Base-by-base conservation (phyloP, 1,140 invertebrate genomes). In the Aphaenogaster floridana region DNA sequence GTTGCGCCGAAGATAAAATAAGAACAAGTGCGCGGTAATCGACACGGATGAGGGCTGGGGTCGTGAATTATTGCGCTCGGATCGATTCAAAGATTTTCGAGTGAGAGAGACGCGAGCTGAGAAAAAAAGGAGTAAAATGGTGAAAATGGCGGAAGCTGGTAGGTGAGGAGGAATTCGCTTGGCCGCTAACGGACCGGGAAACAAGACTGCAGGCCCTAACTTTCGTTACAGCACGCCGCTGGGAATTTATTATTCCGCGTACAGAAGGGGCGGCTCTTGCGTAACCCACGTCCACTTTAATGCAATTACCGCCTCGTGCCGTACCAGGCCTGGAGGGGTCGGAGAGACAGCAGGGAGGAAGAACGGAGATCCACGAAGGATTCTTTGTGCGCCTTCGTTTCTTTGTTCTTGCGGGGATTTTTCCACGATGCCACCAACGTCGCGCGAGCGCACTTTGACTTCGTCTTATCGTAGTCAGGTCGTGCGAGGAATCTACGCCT, bases 191-290 rank as follows among this genome's bases (percentile, higher is more conserved):
- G 89, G 92, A 89, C 91, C 89, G 90, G 89, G 91, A 95, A 94
- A 94, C 92, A 92, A 93, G 93, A 88, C 90, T 86, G 64, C 54
- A 54, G 85, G 64, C 89, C 92, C 89, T 88, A 91, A 94, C 93
- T 94, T 94, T 94, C 92, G 93, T 93, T 94, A 90, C 92, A 50
- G 69, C 89, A 76, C 86, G 72, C 85, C 77, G 89, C 79, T 66
- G 90, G 90, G 90, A 94, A 95, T 94, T 95, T 94, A 94, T 95
- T 94, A 95, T 95, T 94, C 94, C 91, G 90, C 92, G 92, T 93
- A 91, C 83, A 86, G 36, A 86, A 86, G 86, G 89, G 86, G 78
- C 63, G 85, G 85, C 86, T 59, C 88, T 92, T 93, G 92, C 91
- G 91, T 88, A 93, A 94, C 94, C 89, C 93, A 93, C 93, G 94